These are phyloP conservation scores for Lamprologus lemairii DNA, from an alignment of 2,113 vertebrate genomes.

Conservation along the genomic window DNA sequence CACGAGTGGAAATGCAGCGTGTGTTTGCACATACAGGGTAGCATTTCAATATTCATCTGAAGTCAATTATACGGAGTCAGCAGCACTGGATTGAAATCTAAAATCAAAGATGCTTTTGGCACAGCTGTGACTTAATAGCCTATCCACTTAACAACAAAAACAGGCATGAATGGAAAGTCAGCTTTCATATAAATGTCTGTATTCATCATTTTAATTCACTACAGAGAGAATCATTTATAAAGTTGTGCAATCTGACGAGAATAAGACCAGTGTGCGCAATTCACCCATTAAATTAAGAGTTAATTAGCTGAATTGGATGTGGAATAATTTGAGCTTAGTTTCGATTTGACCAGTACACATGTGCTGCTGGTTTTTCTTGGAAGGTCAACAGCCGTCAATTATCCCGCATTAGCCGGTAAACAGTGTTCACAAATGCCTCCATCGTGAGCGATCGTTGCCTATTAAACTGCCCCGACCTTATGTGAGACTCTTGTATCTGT, in stretches of 20 bases:
- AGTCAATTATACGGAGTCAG: neutral
- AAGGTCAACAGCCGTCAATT: neutral
- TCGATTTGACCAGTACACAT: neutral
- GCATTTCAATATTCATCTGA: neutral
- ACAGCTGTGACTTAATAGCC: neutral
- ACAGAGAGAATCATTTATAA: neutral
- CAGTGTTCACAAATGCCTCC: neutral
- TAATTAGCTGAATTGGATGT: neutral
- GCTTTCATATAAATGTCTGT: neutral
- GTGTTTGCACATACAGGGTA: neutral
- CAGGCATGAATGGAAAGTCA: neutral
- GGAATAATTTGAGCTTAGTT: neutral
- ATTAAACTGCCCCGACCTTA: neutral
- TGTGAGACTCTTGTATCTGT: neutral
- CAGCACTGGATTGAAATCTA: neutral
- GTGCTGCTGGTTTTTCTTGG: neutral
- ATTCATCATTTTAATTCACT: neutral
- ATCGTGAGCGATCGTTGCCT: neutral
- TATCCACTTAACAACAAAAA: conserved; percentile 13
- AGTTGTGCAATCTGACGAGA: neutral
- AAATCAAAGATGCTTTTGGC: conserved; percentile 26
- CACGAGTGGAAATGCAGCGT: neutral
- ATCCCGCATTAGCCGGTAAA: neutral
- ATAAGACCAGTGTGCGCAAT: neutral
- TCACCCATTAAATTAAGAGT: neutral